Evolutionary conservation across 2,113 vertebrate species (phyloP).

Genomic region (Montifringilla adamsi): DNA sequence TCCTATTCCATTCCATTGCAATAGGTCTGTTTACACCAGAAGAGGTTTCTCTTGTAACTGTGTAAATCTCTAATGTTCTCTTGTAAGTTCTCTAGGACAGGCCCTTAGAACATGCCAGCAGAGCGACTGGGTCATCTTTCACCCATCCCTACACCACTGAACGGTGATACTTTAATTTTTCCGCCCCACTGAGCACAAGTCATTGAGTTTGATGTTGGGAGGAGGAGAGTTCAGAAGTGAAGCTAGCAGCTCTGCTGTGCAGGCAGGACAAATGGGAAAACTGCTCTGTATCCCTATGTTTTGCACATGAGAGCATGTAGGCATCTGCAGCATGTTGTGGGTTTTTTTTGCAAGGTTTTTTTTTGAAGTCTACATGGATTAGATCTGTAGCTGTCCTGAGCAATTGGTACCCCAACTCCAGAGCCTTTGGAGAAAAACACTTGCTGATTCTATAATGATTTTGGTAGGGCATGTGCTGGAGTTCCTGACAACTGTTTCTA

Average conservation of each 20-base stretch:
- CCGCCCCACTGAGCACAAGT: not conserved
- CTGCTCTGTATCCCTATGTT: not conserved
- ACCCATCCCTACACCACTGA: rapidly evolving
- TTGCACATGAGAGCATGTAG: not conserved
- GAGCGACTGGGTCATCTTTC: not conserved
- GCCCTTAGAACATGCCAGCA: not conserved
- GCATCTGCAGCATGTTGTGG: not conserved
- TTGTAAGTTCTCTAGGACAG: not conserved
- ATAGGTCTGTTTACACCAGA: not conserved
- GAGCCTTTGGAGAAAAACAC: not conserved
- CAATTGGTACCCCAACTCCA: not conserved
- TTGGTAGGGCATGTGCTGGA: not conserved
- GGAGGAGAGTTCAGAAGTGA: not conserved
- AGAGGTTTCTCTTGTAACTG: not conserved
- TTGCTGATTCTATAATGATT: not conserved
- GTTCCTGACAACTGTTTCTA: not conserved
- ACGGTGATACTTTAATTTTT: not conserved
- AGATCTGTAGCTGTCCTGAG: not conserved
- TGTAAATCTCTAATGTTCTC: not conserved
- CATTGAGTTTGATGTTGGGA: not conserved
- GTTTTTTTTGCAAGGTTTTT: not conserved
- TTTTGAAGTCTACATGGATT: not conserved
- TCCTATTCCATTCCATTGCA: not conserved
- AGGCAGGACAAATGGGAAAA: not conserved
- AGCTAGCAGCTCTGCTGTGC: not conserved